Evolutionary conservation across 2,797 vertebrate species (phyloP), one percentile per base, ranked within the genome.

Genomic region (Melanogrammus aeglefinus): DNA sequence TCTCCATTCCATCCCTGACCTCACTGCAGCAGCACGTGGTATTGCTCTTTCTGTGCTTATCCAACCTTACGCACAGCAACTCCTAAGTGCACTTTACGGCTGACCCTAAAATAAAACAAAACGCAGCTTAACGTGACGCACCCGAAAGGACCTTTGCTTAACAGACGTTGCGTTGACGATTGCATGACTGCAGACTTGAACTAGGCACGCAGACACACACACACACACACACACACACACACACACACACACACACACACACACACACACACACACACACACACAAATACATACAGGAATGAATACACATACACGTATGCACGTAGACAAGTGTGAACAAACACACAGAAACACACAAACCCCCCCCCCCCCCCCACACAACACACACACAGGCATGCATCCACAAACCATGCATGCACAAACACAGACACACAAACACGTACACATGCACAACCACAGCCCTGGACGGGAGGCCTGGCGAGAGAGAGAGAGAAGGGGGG

Each of bases 21-120:
- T 27, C 63, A 6, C 21, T 69, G 63, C 24, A 6, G 63, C 9
- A 69, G 7, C 21, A 69, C 63, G 24, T 39, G 63, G 1, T n/a
- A 24, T 14, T 18, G 21, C 8, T 69, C 21, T 24, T 24, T 6
- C 4, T 33, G 27, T 72, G 12, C 44, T 29, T 33, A 88, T 90
- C 86, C 84, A 88, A 84, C 82, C 75, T 80, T 87, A 91, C 88
- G 88, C 85, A 88, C 80, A 81, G 79, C 83, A 83, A 82, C 51
- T 63, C 89, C 82, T 86, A 84, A 92, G 91, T 90, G 90, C 90
- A 90, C 90, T 92, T 92, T 90, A 90, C 90, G 87, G 88, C 89
- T 90, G 88, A 93, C 89, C 89, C 21, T 89, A 90, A 91, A 93
- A 92, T 92, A 92, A 92, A 92, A 91, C 87, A 88, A 91, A 92